Evolutionary conservation across 2,797 vertebrate species (phyloP), one percentile per base, ranked within the genome.

Genomic region (Takifugu rubripes): DNA sequence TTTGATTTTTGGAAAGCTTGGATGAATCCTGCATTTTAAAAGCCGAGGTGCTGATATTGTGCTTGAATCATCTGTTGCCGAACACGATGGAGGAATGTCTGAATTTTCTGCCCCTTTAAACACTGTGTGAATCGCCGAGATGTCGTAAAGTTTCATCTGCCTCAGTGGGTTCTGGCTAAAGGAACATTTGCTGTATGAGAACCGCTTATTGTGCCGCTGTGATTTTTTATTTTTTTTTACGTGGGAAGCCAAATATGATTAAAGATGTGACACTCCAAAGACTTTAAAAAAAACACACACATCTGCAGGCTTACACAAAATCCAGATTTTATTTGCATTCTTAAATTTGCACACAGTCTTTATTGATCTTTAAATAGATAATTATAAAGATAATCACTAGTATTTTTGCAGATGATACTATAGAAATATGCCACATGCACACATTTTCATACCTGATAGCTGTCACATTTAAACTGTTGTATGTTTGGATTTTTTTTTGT

Each of bases 191-290:
- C 49, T 66, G 48, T 66, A 29, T 27, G 44, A 64, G 51, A 70
- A 44, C 61, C 66, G 52, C 53, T 27, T 47, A 56, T 78, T 52
- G 66, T 70, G 70, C 64, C 27, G 61, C 74, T 44, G 17, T 61
- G 51, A 56, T 65, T 29, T 68, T 25, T 65, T 73, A 70, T 78
- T 79, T 70, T 78, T 83, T 82, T 87, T 76, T 69, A 70, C 72
- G 74, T 72, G 68, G 67, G 33, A 85, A 86, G 86, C 89, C 87
- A 88, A 89, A 89, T 81, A 85, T 65, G 59, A 77, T 45, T 70
- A 58, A 68, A 65, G 62, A 72, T 7, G 25, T 67, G 60, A 72
- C 46, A 77, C 77, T 84, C 87, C 87, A 89, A 89, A 90, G 84
- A 89, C 75, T 70, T 76, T 61, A 59, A 21, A 21, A 21, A 21